Percentiles rank a stretch among this genome's conserved stretches.
phyloP scores from a whole-genome alignment of 2,888 invertebrate genomes.

The Clitarchus hookeri region DNA sequence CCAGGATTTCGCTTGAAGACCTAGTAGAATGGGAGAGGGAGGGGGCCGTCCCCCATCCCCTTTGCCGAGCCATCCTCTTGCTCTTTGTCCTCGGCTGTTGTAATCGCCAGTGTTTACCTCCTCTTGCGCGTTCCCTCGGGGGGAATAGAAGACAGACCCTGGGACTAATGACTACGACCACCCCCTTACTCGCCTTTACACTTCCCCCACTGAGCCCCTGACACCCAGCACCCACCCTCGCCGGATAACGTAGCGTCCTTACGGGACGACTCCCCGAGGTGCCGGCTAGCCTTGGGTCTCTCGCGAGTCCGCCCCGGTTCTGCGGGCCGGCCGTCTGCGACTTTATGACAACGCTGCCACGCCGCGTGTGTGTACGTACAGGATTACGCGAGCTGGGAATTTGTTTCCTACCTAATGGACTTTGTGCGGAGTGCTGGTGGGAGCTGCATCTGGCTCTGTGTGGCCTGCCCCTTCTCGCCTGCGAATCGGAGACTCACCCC shows the following conservation, averaged over 20 bases:
- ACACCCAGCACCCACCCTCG: not conserved
- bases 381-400: not conserved
- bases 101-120: constrained; percentile 35
- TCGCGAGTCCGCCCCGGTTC: not conserved
- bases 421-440: not conserved
- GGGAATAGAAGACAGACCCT: not conserved
- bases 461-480: not conserved
- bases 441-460: not conserved
- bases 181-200: constrained; percentile 19
- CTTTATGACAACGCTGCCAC: too few species aligned
- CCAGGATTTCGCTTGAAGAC: not conserved
- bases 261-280: not conserved
- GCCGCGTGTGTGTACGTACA: not conserved
- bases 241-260: not conserved
- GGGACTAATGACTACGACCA: constrained; percentile 29
- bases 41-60: not conserved
- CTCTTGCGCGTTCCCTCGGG: constrained; percentile 25
- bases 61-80: not conserved
- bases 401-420: constrained; percentile 14
- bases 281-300: not conserved
- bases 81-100: constrained; percentile 30
- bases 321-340: not conserved
- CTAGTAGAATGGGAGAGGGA: too few species aligned
- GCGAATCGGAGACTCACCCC: not conserved
- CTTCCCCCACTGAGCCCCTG: not conserved